A percentile compares a stretch with the other conserved stretches of the same genome.
phyloP scores from a whole-genome alignment of 1,140 invertebrate genomes.

The Halesus radiatus region DNA sequence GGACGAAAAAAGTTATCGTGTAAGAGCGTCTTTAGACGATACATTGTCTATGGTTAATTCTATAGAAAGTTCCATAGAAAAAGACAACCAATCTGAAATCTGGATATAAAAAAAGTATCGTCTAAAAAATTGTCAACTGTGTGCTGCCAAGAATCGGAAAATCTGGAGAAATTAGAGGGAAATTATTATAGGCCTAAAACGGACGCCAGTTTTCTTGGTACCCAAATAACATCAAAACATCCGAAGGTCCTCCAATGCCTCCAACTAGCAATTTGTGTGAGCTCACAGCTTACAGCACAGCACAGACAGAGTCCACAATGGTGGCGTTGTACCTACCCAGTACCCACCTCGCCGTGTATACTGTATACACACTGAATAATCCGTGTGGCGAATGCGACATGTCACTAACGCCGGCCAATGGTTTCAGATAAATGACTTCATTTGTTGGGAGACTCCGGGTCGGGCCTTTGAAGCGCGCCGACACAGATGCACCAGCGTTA shows the following conservation, averaged over 20 bases:
- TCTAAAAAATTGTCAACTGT: no score
- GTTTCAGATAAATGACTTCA: constrained; percentile 58
- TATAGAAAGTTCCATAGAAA: no score
- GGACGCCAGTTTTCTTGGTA: no score
- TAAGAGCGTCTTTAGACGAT: no score
- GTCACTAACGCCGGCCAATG: constrained; percentile 57
- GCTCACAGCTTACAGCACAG: no score
- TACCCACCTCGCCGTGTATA: background rate
- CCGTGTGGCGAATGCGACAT: constrained; percentile 57
- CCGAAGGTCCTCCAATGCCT: background rate
- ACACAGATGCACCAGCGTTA: background rate
- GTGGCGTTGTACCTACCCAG: constrained; percentile 19
- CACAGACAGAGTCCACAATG: constrained; percentile 40
- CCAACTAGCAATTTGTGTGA: background rate
- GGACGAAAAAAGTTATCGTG: no score
- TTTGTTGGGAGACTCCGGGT: constrained; percentile 51
- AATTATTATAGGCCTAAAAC: no score
- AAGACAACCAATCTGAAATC: no score
- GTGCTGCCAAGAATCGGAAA: no score
- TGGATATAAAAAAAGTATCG: no score
- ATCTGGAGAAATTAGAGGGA: no score
- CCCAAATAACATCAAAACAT: background rate
- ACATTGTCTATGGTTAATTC: no score
- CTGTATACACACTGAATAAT: constrained; percentile 47
- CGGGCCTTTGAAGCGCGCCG: constrained; percentile 49